phyloP scores from a whole-genome alignment of 2,113 vertebrate genomes.

The Clinocottus analis region DNA sequence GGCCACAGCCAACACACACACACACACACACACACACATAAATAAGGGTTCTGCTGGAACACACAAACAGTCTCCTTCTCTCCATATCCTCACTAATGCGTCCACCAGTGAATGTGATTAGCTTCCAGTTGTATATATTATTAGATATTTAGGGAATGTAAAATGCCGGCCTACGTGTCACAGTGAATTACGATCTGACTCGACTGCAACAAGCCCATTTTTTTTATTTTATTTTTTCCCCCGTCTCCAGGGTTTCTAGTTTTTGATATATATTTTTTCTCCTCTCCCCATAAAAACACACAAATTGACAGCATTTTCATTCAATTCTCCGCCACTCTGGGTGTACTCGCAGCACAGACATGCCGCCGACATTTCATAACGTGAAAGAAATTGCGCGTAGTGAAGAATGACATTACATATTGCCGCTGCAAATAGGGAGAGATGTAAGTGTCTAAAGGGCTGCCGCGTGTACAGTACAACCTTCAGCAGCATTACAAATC shows the following conservation, averaged over 20 bases:
- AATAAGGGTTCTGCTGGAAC: constrained; percentile 24
- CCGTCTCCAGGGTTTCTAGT: not conserved
- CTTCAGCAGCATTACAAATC: constrained; percentile 62
- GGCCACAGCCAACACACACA: constrained; percentile 17
- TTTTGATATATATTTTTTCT: not conserved
- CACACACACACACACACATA: constrained; percentile 26
- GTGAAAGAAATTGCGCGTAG: constrained; percentile 44
- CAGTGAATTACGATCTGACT: constrained; percentile 27
- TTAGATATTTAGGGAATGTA: constrained; percentile 42
- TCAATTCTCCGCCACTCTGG: not conserved
- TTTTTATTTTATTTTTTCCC: not conserved
- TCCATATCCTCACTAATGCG: constrained; percentile 26
- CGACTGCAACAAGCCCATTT: not conserved
- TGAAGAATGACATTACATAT: constrained; percentile 60
- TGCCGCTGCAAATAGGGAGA: constrained; percentile 49
- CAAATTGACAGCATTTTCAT: constrained; percentile 5
- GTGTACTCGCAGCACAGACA: not conserved
- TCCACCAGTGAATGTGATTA: constrained; percentile 50
- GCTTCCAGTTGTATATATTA: constrained; percentile 38
- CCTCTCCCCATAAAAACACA: not conserved
- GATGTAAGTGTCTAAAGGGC: constrained; percentile 54
- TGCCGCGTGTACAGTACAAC: constrained; percentile 44
- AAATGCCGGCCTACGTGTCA: not conserved
- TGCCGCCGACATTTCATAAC: constrained; percentile 23
- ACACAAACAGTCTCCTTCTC: constrained; percentile 26